Base-by-base conservation (phyloP, 2,888 invertebrate species). In the Hirudinaria manillensis region DNA sequence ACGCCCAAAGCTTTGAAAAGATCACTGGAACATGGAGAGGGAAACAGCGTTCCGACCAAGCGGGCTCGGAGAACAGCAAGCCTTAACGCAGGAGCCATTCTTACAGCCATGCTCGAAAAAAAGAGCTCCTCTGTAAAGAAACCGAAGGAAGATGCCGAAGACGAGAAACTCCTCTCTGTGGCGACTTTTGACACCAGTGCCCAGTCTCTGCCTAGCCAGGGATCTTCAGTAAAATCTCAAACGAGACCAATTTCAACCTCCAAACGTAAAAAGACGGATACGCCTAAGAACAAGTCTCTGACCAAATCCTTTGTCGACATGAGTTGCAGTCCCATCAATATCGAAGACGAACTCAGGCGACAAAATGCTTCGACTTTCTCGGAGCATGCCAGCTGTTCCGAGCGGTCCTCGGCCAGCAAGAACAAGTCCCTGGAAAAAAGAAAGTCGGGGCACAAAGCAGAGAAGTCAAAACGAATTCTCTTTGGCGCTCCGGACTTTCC, bases 21-120 rank as follows among this genome's bases (percentile, higher is more conserved):
- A 32, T 72, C 53, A 72, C 32, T 29, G 27, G 70, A 56, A 51
- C 36, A 53, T 3, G 2, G 10, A 7, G 32, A 29, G 2, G 36
- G 56, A 13, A 53, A 70, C 36, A 65, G 68, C 36, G n/a, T 51
- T 45, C 65, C 34, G 36, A 45, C 36, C n/a, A 55, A 70, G 53
- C 72, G 78, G 24, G 76, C 78, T 10, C 77, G 77, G 71, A 74
- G 80, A 21, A 78, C 76, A 27, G 80, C 79, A 27, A 78, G 79
- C 73, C 74, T 80, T 13, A 79, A 78, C 70, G 79, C 80, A 19
- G 75, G 73, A 10, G 80, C 80, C 51, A 79, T 80, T 19, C 65
- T 76, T 7, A 77, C 76, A 67, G 56, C 77, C 13, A 72, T 80
- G 74, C 77, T 78, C 68, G 77, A 77, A 29, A 66, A 71, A 21